Evolutionary conservation across 1,140 invertebrate species (phyloP), one percentile per base, ranked within the genome.

Genomic region (Asbolus verrucosus): DNA sequence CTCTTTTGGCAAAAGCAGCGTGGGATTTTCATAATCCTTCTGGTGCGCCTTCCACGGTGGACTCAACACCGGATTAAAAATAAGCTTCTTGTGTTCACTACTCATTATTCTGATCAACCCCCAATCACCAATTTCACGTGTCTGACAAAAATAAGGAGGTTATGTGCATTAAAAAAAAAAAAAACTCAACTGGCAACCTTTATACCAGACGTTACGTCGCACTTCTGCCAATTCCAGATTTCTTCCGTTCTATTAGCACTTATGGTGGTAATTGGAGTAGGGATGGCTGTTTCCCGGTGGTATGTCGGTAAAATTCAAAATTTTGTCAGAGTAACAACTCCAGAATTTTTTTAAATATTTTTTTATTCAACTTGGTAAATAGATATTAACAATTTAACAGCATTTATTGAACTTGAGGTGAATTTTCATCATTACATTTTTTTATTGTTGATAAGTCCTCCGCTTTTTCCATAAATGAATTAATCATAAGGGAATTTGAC

Each of bases 361-460:
- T n/a, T n/a, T n/a, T n/a, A n/a, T n/a, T n/a, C n/a, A n/a, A n/a
- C n/a, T n/a, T n/a, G n/a, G n/a, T n/a, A n/a, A n/a, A n/a, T n/a
- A n/a, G n/a, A n/a, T n/a, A n/a, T n/a, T n/a, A n/a, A n/a, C n/a
- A n/a, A 27, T 27, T 27, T 27, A 27, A 27, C 3, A 27, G 8
- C 3, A 4, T 8, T 8, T 27, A 27, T 27, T 27, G 24, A 50
- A 19, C 43, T 50, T 21, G 6, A 8, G n/a, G 18, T 50, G 18
- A 50, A 9, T 6, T 36, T 3, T 36, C 33, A 3, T 36, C 18
- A 9, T 15, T 2, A 41, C 5, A 21, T 50, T 50, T 50, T 8
- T 50, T 50, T n/a, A 50, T 21, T 9, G 43, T 50, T 21, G 43
- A 19, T 21, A 50, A 50, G 19, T 50, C 43, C 13, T 50, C 43